Evolutionary conservation across 2,113 vertebrate species (phyloP).

Genomic region (Sebastes fasciatus): DNA sequence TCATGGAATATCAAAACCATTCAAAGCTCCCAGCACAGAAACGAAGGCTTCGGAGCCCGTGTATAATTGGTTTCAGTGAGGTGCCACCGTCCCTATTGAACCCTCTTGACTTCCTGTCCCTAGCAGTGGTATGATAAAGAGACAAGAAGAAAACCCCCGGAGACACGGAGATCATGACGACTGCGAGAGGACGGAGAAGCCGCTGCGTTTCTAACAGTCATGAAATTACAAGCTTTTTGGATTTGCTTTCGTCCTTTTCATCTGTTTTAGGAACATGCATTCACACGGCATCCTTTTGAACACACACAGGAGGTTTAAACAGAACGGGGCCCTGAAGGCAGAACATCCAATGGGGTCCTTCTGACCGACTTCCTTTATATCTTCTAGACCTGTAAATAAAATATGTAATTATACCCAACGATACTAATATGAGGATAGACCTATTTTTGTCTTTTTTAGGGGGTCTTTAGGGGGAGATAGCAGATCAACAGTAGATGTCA

Average conservation of each 20-base stretch:
- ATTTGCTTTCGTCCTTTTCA: conserved; percentile 17
- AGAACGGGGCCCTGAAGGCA: neutral
- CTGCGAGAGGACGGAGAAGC: neutral
- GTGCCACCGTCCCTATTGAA: conserved; percentile 65
- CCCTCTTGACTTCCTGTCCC: conserved; percentile 65
- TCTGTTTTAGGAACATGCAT: conserved; percentile 16
- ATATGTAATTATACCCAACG: neutral
- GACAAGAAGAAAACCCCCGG: conserved; percentile 40
- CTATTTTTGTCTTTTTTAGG: no score
- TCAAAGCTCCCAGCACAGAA: conserved; percentile 54
- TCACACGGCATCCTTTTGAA: conserved; percentile 23
- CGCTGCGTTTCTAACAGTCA: conserved; percentile 12
- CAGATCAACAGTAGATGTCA: no score
- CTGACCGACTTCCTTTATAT: neutral
- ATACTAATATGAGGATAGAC: neutral
- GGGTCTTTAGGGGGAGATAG: no score
- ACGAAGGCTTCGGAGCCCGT: conserved; percentile 54
- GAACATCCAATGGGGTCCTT: neutral
- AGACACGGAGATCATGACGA: conserved; percentile 32
- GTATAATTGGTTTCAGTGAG: conserved; percentile 74
- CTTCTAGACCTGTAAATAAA: neutral
- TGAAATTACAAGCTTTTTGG: conserved; percentile 39
- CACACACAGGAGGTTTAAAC: neutral
- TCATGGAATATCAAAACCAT: conserved; percentile 75
- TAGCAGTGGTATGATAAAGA: conserved; percentile 48